Evolutionary conservation across 2,113 vertebrate species (phyloP).

Genomic region (Nerophis lumbriciformis): DNA sequence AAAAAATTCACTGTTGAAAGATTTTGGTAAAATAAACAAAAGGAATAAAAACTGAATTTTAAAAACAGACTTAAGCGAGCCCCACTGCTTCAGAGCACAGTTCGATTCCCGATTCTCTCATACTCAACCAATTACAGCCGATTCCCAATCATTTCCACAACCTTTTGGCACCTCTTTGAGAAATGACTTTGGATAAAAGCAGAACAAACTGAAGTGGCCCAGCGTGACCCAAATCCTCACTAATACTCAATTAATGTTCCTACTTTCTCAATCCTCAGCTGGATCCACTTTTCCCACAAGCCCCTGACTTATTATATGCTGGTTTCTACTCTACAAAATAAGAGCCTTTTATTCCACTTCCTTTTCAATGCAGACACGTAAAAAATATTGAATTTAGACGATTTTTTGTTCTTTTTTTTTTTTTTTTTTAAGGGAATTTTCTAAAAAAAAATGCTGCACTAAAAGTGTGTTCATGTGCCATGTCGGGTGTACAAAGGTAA

Average conservation of each 20-base stretch:
- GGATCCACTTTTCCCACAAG: slow-evolving; percentile 51
- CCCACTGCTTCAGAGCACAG: no score
- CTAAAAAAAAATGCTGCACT: not conserved
- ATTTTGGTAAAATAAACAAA: no score
- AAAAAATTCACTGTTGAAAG: no score
- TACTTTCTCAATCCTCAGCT: slow-evolving; percentile 45
- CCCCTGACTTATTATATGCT: slow-evolving; percentile 40
- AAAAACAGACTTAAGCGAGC: no score
- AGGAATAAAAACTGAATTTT: no score
- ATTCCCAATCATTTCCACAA: no score
- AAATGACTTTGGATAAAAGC: slow-evolving; percentile 5
- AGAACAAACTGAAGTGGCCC: slow-evolving; percentile 14
- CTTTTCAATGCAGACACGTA: no score
- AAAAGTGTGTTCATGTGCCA: not conserved
- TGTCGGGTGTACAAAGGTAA: slow-evolving; percentile 14
- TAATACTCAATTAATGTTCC: slow-evolving; percentile 32
- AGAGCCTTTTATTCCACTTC: slow-evolving; percentile 12
- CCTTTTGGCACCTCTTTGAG: no score
- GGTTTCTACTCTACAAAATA: slow-evolving; percentile 9
- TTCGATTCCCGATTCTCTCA: no score
- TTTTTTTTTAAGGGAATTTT: not conserved
- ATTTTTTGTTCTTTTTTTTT: no score
- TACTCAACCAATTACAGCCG: no score
- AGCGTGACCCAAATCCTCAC: slow-evolving; percentile 38
- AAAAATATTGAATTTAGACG: no score